Percentiles rank a stretch among this genome's conserved stretches.
Conservation (phyloP, 2,113 vertebrate genomes). For the Chaetops frenatus region DNA sequence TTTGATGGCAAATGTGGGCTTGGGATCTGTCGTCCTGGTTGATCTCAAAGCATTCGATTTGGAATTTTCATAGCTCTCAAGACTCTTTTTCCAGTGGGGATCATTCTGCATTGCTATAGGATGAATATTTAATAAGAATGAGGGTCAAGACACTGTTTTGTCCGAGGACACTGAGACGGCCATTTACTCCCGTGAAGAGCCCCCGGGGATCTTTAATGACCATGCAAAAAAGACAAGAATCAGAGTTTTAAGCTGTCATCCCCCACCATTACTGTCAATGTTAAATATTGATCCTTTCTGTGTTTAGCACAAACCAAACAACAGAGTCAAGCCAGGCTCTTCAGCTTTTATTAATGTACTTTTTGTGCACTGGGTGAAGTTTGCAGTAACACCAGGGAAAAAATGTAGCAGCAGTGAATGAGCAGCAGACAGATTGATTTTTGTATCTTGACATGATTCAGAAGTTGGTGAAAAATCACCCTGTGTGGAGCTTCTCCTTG, state of each 20-base stretch:
- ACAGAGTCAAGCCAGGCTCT: neutral
- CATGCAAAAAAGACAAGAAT: neutral
- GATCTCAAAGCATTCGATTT: neutral
- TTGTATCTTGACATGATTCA: slow-evolving; percentile 5
- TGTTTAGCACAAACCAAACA: slow-evolving; percentile 34
- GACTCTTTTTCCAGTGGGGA: neutral
- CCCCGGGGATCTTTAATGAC: slow-evolving; percentile 25
- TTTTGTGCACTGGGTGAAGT: neutral
- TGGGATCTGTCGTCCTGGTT: neutral
- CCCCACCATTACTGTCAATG: slow-evolving; percentile 33
- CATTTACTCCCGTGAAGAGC: slow-evolving; percentile 8
- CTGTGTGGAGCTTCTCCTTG: neutral
- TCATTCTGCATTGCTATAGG: neutral
- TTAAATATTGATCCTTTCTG: slow-evolving; percentile 45
- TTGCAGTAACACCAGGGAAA: neutral
- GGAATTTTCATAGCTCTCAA: neutral
- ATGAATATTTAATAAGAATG: slow-evolving; percentile 51
- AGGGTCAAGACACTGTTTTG: slow-evolving; percentile 1
- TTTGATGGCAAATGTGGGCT: neutral
- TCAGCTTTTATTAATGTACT: slow-evolving; percentile 44
- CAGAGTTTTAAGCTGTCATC: slow-evolving; percentile 6
- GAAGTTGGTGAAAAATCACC: neutral
- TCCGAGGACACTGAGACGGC: neutral
- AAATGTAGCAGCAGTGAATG: neutral
- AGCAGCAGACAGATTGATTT: slow-evolving; percentile 23